Evolutionary conservation across 2,888 invertebrate genomes (phyloP).

Genomic region (Lathronympha strigana): DNA sequence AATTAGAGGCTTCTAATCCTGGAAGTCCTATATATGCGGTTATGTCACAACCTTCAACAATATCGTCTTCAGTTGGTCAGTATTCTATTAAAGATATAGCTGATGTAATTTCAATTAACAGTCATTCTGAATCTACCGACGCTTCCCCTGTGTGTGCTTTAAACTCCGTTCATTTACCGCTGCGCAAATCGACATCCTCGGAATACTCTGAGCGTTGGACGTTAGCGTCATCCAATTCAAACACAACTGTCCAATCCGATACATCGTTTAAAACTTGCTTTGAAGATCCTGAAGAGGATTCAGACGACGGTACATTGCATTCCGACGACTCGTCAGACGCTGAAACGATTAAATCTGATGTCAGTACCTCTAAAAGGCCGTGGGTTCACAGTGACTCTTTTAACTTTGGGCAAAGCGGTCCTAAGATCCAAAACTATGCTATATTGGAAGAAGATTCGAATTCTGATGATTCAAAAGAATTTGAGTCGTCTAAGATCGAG

Average conservation of each 20-base stretch:
- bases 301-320: slow-evolving; percentile 69
- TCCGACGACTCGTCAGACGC: slow-evolving; percentile 76
- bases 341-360: slow-evolving; percentile 74
- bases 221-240: slow-evolving; percentile 74
- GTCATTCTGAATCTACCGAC: slow-evolving; percentile 66
- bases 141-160: slow-evolving; percentile 69
- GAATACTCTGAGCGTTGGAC: slow-evolving; percentile 80
- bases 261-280: slow-evolving; percentile 72
- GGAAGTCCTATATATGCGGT: slow-evolving; percentile 58
- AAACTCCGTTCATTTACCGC: slow-evolving; percentile 65
- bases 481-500: slow-evolving; percentile 67
- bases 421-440: slow-evolving; percentile 59
- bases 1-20: slow-evolving; percentile 46
- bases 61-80: slow-evolving; percentile 66
- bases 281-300: slow-evolving; percentile 73
- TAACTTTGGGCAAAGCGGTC: slow-evolving; percentile 63
- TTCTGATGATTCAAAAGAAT: slow-evolving; percentile 48
- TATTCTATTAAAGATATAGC: slow-evolving; percentile 77
- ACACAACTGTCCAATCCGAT: slow-evolving; percentile 72
- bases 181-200: slow-evolving; percentile 75
- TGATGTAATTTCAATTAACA: slow-evolving; percentile 71
- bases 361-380: slow-evolving; percentile 71
- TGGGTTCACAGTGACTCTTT: slow-evolving; percentile 80
- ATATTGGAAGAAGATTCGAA: slow-evolving; percentile 61
- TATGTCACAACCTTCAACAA: slow-evolving; percentile 67